Base-by-base conservation (phyloP, 2,113 vertebrate species). In the Ptychochromis oligacanthus region DNA sequence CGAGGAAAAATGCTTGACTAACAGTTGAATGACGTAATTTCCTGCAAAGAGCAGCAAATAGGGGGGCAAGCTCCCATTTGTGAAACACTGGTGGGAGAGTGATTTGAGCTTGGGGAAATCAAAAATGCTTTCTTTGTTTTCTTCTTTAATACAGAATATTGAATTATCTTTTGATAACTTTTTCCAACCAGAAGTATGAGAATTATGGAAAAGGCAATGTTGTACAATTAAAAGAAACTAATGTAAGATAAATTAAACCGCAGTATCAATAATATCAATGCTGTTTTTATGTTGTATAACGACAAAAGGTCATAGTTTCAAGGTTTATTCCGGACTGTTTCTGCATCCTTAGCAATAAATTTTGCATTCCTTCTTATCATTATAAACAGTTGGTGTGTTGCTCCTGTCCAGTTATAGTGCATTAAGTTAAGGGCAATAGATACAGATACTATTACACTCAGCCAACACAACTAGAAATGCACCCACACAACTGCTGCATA, bases 141-240 rank as follows among this genome's bases (percentile, higher is more conserved):
- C 0, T 1, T 64, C 7, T 26, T 17, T 43, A 6, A 24, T 4
- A 0, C 7, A n/a, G 24, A 67, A 40, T 46, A 26, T 46, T 31
- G 28, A 31, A 31, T 46, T 67, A 26, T 67, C 38, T 67, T 67
- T 67, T 67, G 62, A 67, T 26, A 1, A 46, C 24, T 24, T 7
- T 36, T 46, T 46, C 13, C 20, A 18, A 26, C 40, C 5, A 0
- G 2, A 46, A 17, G 40, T 46, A 67, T 5, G 1, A 67, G 64
- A 7, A 46, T 67, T 67, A 18, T 67, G n/a, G 8, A 28, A 67
- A 67, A 67, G 40, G 15, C 8, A 26, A 24, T 12, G 46, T 67
- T 67, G 64, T 26, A 22, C 22, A 67, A 26, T 67, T 24, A 28
- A 6, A 24, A n/a, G n/a, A 43, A 65, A 26, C 40, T 22, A 67